Percentiles rank a stretch among this genome's conserved stretches.
Conservation (phyloP, 2,888 invertebrate genomes). For the Formica aserva region DNA sequence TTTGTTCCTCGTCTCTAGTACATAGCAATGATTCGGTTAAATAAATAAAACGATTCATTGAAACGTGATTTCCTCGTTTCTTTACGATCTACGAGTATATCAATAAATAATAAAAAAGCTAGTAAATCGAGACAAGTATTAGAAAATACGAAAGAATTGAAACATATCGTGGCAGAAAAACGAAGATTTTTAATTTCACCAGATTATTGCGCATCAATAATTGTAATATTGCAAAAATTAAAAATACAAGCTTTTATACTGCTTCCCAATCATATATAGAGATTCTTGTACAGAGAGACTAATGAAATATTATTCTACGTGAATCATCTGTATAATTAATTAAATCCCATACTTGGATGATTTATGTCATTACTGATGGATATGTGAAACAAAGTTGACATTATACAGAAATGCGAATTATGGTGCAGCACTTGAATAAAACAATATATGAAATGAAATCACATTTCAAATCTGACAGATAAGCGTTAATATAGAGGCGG, state of each 20-base stretch:
- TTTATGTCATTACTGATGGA: constrained; percentile 22
- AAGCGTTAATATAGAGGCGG: constrained; percentile 35
- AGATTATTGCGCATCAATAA: neutral
- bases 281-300: neutral
- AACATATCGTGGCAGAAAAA: neutral
- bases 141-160: neutral
- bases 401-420: constrained; percentile 33
- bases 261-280: neutral
- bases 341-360: constrained; percentile 15
- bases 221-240: constrained; percentile 17
- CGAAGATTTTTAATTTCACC: neutral
- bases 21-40: constrained; percentile 18
- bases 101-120: constrained; percentile 1
- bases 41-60: constrained; percentile 9
- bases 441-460: constrained; percentile 31
- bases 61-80: neutral
- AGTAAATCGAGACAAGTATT: neutral
- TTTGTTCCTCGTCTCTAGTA: neutral
- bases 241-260: neutral
- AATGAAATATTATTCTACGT: neutral
- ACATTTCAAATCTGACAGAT: constrained; percentile 37
- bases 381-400: constrained; percentile 19
- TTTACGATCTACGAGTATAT: neutral
- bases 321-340: constrained; percentile 18
- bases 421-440: constrained; percentile 29